These are phyloP conservation scores for Urocyon cinereoargenteus DNA, from an alignment of 2,797 vertebrate genomes.

Conservation along the genomic window DNA sequence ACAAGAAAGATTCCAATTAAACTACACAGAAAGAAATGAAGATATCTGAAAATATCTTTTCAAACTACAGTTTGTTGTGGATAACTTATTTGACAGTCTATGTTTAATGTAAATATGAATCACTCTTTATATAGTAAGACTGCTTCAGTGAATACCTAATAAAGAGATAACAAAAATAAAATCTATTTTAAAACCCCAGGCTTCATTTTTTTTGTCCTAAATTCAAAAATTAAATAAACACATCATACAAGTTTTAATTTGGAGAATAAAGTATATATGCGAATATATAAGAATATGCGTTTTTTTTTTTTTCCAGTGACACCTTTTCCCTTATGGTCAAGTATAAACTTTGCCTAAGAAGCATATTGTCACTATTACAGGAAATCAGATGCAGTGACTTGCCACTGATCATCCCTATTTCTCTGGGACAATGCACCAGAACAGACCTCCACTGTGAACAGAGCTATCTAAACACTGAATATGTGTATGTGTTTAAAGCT, in stretches of 20 bases:
- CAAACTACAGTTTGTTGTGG: constrained; percentile 21
- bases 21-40: constrained; percentile 51
- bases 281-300: constrained; percentile 68
- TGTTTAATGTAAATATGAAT: constrained; percentile 63
- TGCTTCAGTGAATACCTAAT: constrained; percentile 71
- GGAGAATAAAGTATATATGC: constrained; percentile 73
- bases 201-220: constrained; percentile 67
- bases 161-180: constrained; percentile 76
- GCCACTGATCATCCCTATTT: constrained; percentile 65
- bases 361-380: constrained; percentile 78
- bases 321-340: constrained; percentile 79
- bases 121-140: constrained; percentile 36
- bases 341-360: constrained; percentile 77
- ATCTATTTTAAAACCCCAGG: constrained; percentile 69
- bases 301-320: constrained; percentile 82
- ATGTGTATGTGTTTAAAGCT: constrained; percentile 89
- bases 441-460: constrained; percentile 86
- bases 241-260: constrained; percentile 74
- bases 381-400: constrained; percentile 80
- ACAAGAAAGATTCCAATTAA: constrained; percentile 58
- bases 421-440: constrained; percentile 78
- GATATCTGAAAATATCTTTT: constrained; percentile 59
- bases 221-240: constrained; percentile 75
- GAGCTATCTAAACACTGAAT: constrained; percentile 87
- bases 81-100: constrained; percentile 57